Conservation (phyloP, 1,140 invertebrate genomes). For the Drosophila rufa region DNA sequence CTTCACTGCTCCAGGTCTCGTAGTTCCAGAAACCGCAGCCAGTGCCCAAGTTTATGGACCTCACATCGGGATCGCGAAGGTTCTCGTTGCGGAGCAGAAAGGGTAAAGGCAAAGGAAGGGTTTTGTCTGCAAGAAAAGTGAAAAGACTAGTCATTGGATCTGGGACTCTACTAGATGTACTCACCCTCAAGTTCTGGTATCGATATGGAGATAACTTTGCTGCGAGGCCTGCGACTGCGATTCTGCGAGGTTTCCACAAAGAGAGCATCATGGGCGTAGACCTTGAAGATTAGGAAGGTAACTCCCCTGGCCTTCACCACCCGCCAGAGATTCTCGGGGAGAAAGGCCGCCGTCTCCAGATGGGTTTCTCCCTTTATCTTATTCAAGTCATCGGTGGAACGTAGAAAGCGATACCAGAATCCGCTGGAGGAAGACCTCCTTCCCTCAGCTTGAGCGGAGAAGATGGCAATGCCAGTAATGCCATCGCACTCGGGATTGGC, state of each 20-base stretch:
- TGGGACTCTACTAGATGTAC: neutral
- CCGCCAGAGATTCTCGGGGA: conserved; percentile 62
- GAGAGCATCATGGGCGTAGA: conserved; percentile 73
- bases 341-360: conserved; percentile 61
- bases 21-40: conserved; percentile 83
- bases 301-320: conserved; percentile 4
- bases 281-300: conserved; percentile 60
- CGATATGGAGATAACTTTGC: conserved; percentile 77
- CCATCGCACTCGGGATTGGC: conserved; percentile 61
- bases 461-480: conserved; percentile 75
- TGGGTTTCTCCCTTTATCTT: conserved; percentile 44
- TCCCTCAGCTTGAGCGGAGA: conserved; percentile 13
- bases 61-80: conserved; percentile 52
- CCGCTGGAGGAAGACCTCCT: conserved; percentile 26
- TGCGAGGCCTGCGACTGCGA: conserved; percentile 61
- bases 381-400: conserved; percentile 50
- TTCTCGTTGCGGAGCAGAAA: conserved; percentile 73
- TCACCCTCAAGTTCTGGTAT: conserved; percentile 60
- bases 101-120: conserved; percentile 46
- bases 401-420: conserved; percentile 74
- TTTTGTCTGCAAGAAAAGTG: conserved; percentile 15
- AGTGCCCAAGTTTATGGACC: conserved; percentile 36
- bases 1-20: conserved; percentile 68
- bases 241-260: conserved; percentile 62
- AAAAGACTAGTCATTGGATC: too few relatives aligned